Evolutionary conservation across 2,888 invertebrate genomes (phyloP), one percentile per base, ranked within the genome.

Genomic region (Agrilus mali): DNA sequence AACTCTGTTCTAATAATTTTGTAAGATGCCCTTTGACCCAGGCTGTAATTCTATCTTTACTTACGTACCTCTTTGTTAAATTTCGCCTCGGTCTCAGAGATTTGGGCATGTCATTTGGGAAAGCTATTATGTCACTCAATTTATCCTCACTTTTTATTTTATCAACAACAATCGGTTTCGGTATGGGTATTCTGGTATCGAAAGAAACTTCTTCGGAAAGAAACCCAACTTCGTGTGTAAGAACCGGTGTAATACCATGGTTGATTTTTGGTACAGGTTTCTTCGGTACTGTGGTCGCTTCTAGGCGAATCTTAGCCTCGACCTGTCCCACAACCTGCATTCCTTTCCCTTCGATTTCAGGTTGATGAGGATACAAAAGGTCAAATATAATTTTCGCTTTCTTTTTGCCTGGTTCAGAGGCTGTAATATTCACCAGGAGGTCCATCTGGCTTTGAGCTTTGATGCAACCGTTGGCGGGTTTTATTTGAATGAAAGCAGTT

Each of bases 391-490:
- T 48, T 42, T 50, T 54, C 2, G 41, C 47, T 1, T 38, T 38
- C 6, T 49, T 42, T 3, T 37, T 27, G 1, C 63, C 64, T 16
- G 58, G 48, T 37, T 49, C 53, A 3, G 45, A 45, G 1, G 62
- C 50, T 22, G 46, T 53, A 6, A 63, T 43, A n/a, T 49, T 52
- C 8, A 63, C 55, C 10, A 44, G 43, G n/a, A 64, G 49, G 46
- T 64, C 60, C 2, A 53, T 32, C 10, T 53, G 55, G 12, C 65
- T 63, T 43, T 64, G 63, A 1, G 73, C 68, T 20, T 54, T 49
- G 40, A 76, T 54, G n/a, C 48, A 55, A 45, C 68, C 66, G 27
- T 52, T 56, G 22, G 55, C 44, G 1, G 76, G 75, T 7, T 51
- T 36, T 4, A 73, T 68, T 41, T 64, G 59, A 46, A 69, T 64